These are phyloP conservation scores for Pyrrhosoma nymphula DNA, from an alignment of 2,888 invertebrate species.

Conservation along the genomic window DNA sequence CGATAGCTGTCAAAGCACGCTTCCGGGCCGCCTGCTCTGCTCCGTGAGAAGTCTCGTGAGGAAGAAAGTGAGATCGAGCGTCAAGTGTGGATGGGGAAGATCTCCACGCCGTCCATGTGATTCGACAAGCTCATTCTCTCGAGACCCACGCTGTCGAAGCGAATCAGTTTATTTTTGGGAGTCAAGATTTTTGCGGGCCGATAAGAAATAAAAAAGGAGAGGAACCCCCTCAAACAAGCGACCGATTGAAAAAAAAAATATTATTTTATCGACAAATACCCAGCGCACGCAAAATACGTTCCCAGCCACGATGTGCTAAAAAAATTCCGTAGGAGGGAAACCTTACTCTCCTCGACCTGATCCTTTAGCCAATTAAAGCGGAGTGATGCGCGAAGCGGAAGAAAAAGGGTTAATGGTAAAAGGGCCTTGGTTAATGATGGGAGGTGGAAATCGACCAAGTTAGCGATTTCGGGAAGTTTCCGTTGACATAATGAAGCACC, in stretches of 20 bases:
- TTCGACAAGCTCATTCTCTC: slow-evolving; percentile 22
- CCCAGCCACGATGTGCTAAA: neutral
- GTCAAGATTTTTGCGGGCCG: neutral
- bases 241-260: neutral
- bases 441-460: slow-evolving; percentile 5
- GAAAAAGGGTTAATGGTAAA: too few relatives aligned
- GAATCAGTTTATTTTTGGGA: slow-evolving; percentile 23
- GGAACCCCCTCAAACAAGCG: neutral
- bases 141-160: neutral
- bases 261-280: neutral
- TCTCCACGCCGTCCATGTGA: neutral
- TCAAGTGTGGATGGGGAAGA: neutral
- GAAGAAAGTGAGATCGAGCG: neutral
- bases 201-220: neutral
- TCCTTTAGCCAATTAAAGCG: neutral
- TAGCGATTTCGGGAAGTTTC: slow-evolving; percentile 2
- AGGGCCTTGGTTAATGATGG: neutral
- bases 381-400: neutral
- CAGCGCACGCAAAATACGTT: neutral
- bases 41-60: neutral
- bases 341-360: neutral
- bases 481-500: slow-evolving; percentile 31
- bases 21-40: neutral
- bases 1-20: neutral
- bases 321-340: neutral